Evolutionary conservation across 2,113 vertebrate genomes (phyloP).

Genomic region (Pycnonotus jocosus): DNA sequence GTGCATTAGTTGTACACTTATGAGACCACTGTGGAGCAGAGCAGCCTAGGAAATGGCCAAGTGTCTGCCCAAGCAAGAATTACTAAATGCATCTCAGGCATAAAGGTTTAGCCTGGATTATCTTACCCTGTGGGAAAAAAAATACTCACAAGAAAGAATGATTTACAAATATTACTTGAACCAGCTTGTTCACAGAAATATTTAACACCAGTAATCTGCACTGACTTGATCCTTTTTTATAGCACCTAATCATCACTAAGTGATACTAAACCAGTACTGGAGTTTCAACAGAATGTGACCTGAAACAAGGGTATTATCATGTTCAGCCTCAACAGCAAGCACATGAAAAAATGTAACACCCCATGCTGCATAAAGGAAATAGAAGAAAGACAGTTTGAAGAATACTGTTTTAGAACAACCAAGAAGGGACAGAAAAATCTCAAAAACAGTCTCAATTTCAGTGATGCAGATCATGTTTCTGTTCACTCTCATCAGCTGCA

Average conservation of each 20-base stretch:
- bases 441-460: neutral
- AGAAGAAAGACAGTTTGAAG: neutral
- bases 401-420: neutral
- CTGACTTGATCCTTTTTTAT: neutral
- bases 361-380: neutral
- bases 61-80: neutral
- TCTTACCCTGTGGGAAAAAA: neutral
- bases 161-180: neutral
- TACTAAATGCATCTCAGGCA: neutral
- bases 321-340: neutral
- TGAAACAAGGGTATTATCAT: neutral
- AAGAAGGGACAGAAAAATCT: neutral
- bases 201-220: neutral
- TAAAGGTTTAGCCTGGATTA: neutral
- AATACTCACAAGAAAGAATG: neutral
- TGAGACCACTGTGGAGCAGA: neutral
- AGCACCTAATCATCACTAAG: neutral
- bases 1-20: neutral
- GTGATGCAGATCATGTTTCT: neutral
- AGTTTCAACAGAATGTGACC: neutral
- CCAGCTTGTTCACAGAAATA: neutral
- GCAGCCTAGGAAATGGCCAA: neutral
- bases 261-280: neutral
- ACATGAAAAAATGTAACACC: neutral
- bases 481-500: conserved; percentile 8